These are phyloP conservation scores for Brachyrhaphis roseni DNA, from an alignment of 2,797 vertebrate species.

Conservation along the genomic window DNA sequence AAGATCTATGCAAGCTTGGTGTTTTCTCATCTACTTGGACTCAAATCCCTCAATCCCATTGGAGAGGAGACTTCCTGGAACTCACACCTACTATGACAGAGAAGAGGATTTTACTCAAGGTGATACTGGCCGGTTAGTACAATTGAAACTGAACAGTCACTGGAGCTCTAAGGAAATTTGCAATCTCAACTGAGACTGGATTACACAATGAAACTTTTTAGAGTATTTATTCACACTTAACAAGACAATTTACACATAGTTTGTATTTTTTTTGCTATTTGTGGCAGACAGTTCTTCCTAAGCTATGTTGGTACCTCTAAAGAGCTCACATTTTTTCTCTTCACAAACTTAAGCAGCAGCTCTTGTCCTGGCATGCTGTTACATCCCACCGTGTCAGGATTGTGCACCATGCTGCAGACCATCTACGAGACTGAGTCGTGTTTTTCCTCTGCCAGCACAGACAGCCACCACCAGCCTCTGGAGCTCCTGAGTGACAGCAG, in stretches of 20 bases:
- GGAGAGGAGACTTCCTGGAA: conserved; percentile 14
- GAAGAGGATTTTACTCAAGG: conserved; percentile 28
- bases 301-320: conserved; percentile 30
- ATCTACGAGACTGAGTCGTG: conserved; percentile 95
- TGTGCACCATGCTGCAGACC: conserved; percentile 93
- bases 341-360: conserved; percentile 29
- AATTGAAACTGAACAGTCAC: conserved; percentile 13
- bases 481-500: conserved; percentile 85
- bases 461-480: conserved; percentile 86
- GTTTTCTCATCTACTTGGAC: conserved; percentile 8
- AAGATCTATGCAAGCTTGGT: conserved; percentile 22
- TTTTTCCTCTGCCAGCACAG: conserved; percentile 87
- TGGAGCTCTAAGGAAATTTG: conserved; percentile 15
- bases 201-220: conserved; percentile 27
- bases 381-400: conserved; percentile 88
- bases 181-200: conserved; percentile 15
- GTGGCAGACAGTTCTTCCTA: conserved; percentile 4
- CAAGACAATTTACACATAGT: background rate
- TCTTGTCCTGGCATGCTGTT: conserved; percentile 89
- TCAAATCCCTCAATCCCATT: background rate
- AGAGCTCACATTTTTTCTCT: conserved; percentile 35
- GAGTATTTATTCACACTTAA: background rate
- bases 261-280: background rate
- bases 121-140: conserved; percentile 16
- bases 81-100: conserved; percentile 10